Percentiles rank a stretch among this genome's conserved stretches.
Conservation (phyloP, 2,797 vertebrate species). For the Bradypus variegatus region DNA sequence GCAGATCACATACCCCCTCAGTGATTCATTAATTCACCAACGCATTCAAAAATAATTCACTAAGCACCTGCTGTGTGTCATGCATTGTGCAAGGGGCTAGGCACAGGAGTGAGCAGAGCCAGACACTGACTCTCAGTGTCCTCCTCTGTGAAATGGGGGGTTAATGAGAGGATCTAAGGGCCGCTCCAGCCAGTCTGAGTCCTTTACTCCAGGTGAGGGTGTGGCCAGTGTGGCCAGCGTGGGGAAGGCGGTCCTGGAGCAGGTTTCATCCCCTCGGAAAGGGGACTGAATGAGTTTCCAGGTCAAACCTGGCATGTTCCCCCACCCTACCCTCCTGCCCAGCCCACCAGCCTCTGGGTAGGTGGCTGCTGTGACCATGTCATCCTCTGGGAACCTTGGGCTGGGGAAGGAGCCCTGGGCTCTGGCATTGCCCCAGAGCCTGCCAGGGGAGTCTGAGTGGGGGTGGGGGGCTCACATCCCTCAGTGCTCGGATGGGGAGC, state of each 20-base stretch:
- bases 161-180: too few species aligned
- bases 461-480: neutral
- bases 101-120: neutral
- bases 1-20: too few species aligned
- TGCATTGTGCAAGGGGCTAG: neutral
- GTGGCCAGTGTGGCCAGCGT: too few species aligned
- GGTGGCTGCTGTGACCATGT: neutral
- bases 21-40: neutral
- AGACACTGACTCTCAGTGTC: neutral
- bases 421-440: neutral
- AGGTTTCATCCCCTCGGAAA: neutral
- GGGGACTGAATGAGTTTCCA: neutral
- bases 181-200: too few species aligned
- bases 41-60: neutral
- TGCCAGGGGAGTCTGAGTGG: neutral
- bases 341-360: neutral
- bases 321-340: neutral
- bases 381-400: neutral
- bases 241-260: too few species aligned
- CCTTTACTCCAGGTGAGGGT: too few species aligned
- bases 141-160: too few species aligned
- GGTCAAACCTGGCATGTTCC: accelerated
- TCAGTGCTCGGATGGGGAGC: neutral
- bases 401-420: neutral
- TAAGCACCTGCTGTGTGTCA: neutral